These are phyloP conservation scores for Rotaria sp. DNA, from an alignment of 2,888 invertebrate genomes.

Conservation along the genomic window DNA sequence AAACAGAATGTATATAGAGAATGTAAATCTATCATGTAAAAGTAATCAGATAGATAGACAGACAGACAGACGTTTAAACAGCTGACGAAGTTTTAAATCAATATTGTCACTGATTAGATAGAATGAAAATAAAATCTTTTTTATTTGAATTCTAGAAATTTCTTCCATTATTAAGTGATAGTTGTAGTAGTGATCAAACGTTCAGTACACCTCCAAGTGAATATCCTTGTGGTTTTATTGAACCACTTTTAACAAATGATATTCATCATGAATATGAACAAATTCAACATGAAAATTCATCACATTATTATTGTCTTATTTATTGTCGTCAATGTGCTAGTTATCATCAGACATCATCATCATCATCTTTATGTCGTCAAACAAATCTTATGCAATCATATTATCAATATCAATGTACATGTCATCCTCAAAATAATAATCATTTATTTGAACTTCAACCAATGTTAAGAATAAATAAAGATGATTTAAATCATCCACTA, in stretches of 20 bases:
- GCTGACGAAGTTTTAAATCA: not conserved
- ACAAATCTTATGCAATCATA: not conserved
- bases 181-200: not conserved
- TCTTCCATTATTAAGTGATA: not conserved
- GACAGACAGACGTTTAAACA: too few relatives aligned
- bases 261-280: not conserved
- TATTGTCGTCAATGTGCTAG: not conserved
- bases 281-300: not conserved
- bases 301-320: not conserved
- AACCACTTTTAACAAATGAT: not conserved
- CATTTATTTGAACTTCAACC: not conserved
- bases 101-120: not conserved
- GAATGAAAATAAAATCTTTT: not conserved
- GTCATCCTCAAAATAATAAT: not conserved
- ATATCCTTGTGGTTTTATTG: not conserved
- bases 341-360: not conserved
- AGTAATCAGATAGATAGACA: not conserved
- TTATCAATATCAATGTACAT: conserved; percentile 11
- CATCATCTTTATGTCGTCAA: not conserved
- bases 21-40: not conserved
- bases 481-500: not conserved
- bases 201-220: not conserved
- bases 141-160: not conserved
- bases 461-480: not conserved
- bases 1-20: too few relatives aligned